Evolutionary conservation across 37 sponge, comb jelly and placozoan genomes (phyloP).

Genomic region (Sycon ciliatum): DNA sequence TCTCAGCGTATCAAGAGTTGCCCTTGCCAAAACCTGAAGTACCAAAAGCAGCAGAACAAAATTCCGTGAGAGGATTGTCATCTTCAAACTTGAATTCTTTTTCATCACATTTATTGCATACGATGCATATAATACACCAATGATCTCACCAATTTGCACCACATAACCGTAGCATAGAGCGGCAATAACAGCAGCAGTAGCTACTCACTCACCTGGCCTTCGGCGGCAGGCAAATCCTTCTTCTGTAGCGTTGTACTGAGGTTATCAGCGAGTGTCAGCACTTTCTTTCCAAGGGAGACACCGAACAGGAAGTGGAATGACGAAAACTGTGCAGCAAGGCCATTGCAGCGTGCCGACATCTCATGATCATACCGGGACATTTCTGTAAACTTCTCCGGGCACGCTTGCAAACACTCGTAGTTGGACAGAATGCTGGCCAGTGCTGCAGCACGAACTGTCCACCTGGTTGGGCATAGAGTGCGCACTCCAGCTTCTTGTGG

Average conservation of each 20-base stretch:
- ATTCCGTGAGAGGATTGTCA: too few species aligned
- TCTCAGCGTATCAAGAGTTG: too few species aligned
- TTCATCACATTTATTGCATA: too few species aligned
- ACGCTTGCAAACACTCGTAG: not conserved
- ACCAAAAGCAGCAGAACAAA: too few species aligned
- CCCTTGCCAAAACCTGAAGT: too few species aligned
- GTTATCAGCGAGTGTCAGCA: not conserved
- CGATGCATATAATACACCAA: too few species aligned
- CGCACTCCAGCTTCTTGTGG: conserved; percentile 18
- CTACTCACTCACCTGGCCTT: too few species aligned
- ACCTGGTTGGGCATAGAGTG: not conserved
- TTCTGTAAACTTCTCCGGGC: not conserved
- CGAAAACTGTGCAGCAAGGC: not conserved
- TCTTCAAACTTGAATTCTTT: too few species aligned
- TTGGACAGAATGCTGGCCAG: not conserved
- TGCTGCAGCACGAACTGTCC: conserved; percentile 12
- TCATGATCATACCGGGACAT: not conserved
- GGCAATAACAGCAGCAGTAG: too few species aligned
- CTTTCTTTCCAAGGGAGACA: not conserved
- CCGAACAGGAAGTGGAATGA: conserved; percentile 2
- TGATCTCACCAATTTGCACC: too few species aligned
- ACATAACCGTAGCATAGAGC: too few species aligned
- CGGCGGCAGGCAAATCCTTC: not conserved
- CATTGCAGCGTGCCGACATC: not conserved
- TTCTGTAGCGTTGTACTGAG: conserved; percentile 13